Base-by-base conservation (phyloP, 2,113 vertebrate genomes). In the Pedetes capensis region DNA sequence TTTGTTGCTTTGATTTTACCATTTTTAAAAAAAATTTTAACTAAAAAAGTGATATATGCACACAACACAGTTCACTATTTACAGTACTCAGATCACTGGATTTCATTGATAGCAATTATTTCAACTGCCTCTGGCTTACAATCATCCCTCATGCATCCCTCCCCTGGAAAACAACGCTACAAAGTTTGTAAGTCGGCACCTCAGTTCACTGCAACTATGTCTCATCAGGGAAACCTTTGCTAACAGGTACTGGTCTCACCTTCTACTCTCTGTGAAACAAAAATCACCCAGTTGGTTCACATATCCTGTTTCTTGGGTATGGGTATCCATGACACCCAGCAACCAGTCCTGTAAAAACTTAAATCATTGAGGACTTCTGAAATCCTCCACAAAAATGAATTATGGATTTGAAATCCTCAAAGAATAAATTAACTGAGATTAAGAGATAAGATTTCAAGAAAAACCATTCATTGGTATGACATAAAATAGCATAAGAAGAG, bases 351-450 rank as follows among this genome's bases (percentile, higher is more conserved):
- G 32, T 3, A 68, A 64, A 51, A 51, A 10, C 55, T 71, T 20
- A n/a, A 68, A 66, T 76, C 32, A 29, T n/a, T n/a, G 42, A 92
- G 42, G 51, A 6, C 49, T 74, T 4, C 32, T 64, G 51, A 88
- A 39, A 89, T 80, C 34, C 34, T 89, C 59, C n/a, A n/a, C 72
- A 75, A 94, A 87, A 81, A 71, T 29, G 86, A 57, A 71, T 81
- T 74, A 18, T 57, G 85, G 57, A 80, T 4, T 29, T 64, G 51
- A 88, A 39, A 89, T 80, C 34, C 34, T 89, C 59, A 78, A 75
- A 94, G 90, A 81, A 71, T 29, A 89, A 57, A 71, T 81, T 74
- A 18, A 44, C 44, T 51, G 66, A 34, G 4, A 89, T 55, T 75
- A 37, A 61, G 63, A 93, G 34, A 86, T 13, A 95, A 78, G 61